A percentile compares a stretch with the other conserved stretches of the same genome.
phyloP scores from a whole-genome alignment of 2,113 vertebrate species.

The Macquaria australasica region DNA sequence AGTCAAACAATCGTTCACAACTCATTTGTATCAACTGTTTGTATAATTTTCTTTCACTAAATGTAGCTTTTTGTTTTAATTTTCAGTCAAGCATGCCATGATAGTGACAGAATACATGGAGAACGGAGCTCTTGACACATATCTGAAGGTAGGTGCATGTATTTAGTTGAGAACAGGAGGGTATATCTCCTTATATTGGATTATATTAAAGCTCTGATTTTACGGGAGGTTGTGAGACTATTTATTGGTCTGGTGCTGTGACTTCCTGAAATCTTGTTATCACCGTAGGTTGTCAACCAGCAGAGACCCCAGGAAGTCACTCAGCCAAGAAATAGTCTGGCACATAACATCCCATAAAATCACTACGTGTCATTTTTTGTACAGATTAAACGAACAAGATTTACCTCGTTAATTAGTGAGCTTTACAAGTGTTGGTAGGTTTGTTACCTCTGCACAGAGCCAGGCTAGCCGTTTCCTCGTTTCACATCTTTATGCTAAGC shows the following conservation, averaged over 20 bases:
- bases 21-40: background rate
- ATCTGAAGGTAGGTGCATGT: conserved; percentile 88
- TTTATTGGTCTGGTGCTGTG: background rate
- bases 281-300: background rate
- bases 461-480: too few species aligned
- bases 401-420: background rate
- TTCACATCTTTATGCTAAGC: too few species aligned
- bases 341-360: background rate
- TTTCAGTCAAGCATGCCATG: conserved; percentile 95
- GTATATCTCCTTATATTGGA: background rate
- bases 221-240: background rate
- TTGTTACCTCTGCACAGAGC: too few species aligned
- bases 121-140: conserved; percentile 95
- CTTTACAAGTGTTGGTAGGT: background rate
- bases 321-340: background rate
- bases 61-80: conserved; percentile 15
- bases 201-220: background rate
- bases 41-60: conserved; percentile 24
- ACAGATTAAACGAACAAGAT: too few species aligned
- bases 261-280: background rate
- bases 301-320: too few species aligned
- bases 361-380: background rate
- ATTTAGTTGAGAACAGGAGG: background rate
- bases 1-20: background rate
- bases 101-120: conserved; percentile 98